Base-by-base conservation (phyloP, 2,888 invertebrate species). In the Eristalinus sepulchralis region DNA sequence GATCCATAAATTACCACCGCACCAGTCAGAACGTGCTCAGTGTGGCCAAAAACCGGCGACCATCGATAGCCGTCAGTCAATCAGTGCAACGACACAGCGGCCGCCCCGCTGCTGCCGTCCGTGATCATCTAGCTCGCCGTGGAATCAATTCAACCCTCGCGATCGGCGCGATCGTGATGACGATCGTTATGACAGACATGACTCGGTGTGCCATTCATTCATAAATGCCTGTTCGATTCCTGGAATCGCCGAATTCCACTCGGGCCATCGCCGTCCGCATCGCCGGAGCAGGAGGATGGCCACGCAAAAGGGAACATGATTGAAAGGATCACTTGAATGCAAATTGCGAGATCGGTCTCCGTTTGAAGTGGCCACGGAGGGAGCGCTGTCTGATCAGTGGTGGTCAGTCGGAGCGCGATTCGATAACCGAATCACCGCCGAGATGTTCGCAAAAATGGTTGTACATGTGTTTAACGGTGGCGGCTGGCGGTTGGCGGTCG, bases 311-410 rank as follows among this genome's bases (percentile, higher is more conserved):
- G 72, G 47, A 66, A 76, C 71, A 83, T 86, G 78, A 86, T 83
- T 86, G 86, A 86, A 83, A 86, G 86, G 83, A 86, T 83, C 83
- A 82, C 86, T 82, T 83, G 83, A 83, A 86, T 86, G 86, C 86
- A 86, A 86, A 86, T 86, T 86, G 83, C 83, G 75, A 62, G 70
- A 86, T 86, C 86, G 86, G 86, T 79, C 66, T 67, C 47, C 78
- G 82, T 86, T 86, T 86, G 86, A 86, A 86, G 86, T 86, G 70
- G 71, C 71, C 75, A 71, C 70, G 11, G 11, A 66, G 59, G 78
- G 70, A 79, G 78, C 63, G 47, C 33, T 11, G 22, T 22, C 57
- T 5, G 57, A 27, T 20, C 75, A 75, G 72, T 64, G 81, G 72
- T 59, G 81, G 72, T 59, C 76, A 47, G 73, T 13, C 64, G 36